phyloP scores from a whole-genome alignment of 2,113 vertebrate species.

The Tetrao urogallus region DNA sequence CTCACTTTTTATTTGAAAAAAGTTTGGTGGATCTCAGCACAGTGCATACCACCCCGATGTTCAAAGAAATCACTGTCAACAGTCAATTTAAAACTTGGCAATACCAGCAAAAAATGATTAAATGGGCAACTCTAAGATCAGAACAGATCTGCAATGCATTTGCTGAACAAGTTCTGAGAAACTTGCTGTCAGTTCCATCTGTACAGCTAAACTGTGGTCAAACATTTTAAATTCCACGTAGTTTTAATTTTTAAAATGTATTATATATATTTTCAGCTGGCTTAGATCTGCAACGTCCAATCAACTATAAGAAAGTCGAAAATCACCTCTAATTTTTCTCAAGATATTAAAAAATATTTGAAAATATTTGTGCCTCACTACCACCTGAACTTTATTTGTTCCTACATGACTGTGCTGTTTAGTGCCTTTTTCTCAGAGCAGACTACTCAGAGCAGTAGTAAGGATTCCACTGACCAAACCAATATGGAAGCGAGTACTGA shows the following conservation, averaged over 20 bases:
- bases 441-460: no score
- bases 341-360: neutral
- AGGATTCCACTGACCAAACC: neutral
- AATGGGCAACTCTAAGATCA: neutral
- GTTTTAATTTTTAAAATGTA: neutral
- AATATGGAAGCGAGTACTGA: neutral
- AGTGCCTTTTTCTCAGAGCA: neutral
- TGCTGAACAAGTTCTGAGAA: neutral
- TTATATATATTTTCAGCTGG: neutral
- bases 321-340: neutral
- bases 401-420: neutral
- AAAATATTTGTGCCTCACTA: neutral
- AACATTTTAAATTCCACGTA: neutral
- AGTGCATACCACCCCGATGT: slow-evolving; percentile 27
- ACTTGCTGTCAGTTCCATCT: neutral
- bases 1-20: slow-evolving; percentile 61
- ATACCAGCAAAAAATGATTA: neutral
- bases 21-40: slow-evolving; percentile 54
- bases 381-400: neutral
- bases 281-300: neutral
- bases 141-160: neutral
- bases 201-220: neutral
- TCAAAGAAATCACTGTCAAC: slow-evolving; percentile 49
- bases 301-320: neutral
- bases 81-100: slow-evolving; percentile 35